Conservation (phyloP, 1,140 invertebrate genomes). For the Trissolcus basalis region DNA sequence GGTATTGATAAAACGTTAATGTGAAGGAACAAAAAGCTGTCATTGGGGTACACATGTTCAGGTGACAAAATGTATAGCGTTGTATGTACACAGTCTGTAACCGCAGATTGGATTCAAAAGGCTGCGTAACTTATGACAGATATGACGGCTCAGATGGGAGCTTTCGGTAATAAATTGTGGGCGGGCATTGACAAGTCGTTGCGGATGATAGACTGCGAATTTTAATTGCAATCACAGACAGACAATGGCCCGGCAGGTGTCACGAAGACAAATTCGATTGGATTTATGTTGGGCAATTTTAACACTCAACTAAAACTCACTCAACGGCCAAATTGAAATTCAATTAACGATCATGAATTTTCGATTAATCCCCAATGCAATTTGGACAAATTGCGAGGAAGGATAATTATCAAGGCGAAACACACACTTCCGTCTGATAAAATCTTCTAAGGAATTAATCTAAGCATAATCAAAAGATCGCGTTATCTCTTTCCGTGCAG, state of each 20-base stretch:
- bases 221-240: conserved; percentile 13
- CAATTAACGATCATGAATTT: too few relatives aligned
- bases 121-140: conserved; percentile 23
- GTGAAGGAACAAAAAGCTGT: too few relatives aligned
- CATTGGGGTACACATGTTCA: too few relatives aligned
- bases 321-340: too few relatives aligned
- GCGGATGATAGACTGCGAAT: conserved; percentile 11
- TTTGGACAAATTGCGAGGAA: not conserved
- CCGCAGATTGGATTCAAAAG: conserved; percentile 11
- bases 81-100: conserved; percentile 9
- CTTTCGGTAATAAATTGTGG: conserved; percentile 9
- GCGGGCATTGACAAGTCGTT: conserved; percentile 11
- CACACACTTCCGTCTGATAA: not conserved
- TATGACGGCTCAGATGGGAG: conserved; percentile 4
- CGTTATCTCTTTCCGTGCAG: not conserved
- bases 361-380: too few relatives aligned
- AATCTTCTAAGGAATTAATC: not conserved
- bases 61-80: too few relatives aligned
- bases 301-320: too few relatives aligned
- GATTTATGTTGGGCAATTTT: not conserved
- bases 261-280: conserved; percentile 1
- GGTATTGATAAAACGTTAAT: too few relatives aligned
- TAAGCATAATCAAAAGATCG: not conserved
- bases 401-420: not conserved
- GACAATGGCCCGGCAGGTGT: not conserved